Percentiles rank a stretch among this genome's conserved stretches.
Conservation (phyloP, 1,140 invertebrate species). For the Formica selysi region DNA sequence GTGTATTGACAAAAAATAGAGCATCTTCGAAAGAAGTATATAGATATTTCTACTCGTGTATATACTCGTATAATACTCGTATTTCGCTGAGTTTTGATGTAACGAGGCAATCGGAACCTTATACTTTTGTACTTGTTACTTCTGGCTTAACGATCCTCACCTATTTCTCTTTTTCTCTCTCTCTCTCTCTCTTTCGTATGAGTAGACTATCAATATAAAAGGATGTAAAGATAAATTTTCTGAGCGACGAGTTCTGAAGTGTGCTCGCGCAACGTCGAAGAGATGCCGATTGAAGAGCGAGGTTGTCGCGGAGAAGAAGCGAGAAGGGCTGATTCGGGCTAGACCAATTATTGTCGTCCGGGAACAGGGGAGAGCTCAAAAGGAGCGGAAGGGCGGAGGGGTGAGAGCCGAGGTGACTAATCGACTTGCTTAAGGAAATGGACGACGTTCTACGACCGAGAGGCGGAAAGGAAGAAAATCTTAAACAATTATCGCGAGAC, state of each 20-base stretch:
- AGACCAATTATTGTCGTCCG: conserved; percentile 52
- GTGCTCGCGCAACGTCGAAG: conserved; percentile 9
- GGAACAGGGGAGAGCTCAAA: background rate
- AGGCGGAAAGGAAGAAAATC: conserved; percentile 62
- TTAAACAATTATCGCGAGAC: conserved; percentile 76
- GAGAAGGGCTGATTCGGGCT: conserved; percentile 29
- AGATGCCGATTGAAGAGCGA: conserved; percentile 9
- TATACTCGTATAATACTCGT: background rate
- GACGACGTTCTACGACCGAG: conserved; percentile 44
- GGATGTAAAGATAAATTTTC: background rate
- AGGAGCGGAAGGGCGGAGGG: background rate
- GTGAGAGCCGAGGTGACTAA: conserved; percentile 56
- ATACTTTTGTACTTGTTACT: conserved; percentile 20
- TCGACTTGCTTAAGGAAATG: conserved; percentile 72
- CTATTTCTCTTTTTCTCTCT: background rate
- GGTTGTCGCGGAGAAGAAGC: background rate
- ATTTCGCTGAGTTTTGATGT: background rate
- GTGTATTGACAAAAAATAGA: conserved; percentile 6
- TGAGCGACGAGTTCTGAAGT: conserved; percentile 17
- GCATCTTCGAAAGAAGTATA: background rate
- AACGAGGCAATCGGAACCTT: conserved; percentile 35
- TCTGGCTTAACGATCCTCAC: background rate
- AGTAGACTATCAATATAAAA: conserved; percentile 12
- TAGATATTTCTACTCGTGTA: background rate
- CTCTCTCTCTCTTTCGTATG: background rate